Base-by-base conservation (phyloP, 2,888 invertebrate species). In the Pheosia tremula region DNA sequence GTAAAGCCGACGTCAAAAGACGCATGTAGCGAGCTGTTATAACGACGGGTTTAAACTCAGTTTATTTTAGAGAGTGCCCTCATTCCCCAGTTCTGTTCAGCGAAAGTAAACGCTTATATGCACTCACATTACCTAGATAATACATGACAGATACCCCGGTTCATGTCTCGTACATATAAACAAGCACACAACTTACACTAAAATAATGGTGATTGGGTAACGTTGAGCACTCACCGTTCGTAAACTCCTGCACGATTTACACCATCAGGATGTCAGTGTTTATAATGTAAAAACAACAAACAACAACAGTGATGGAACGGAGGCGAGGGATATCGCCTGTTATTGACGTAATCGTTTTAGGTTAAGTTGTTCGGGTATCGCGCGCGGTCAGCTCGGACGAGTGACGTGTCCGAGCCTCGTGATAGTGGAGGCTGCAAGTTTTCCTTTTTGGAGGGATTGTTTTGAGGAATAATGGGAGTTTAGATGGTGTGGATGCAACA, bases 61-160 rank as follows among this genome's bases (percentile, higher is more conserved):
- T 82, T 87, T 89, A 88, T 89, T 87, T 87, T 89, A 85, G 85
- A 89, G 84, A 86, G 76, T 81, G 84, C 81, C 89, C 91, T 85
- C 90, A 89, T 91, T 91, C 81, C 79, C 80, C 76, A 78, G 80
- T 78, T 75, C 72, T 73, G 64, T 77, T 75, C 77, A 85, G 88
- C 80, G 88, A 90, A 90, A 89, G 89, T 89, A 84, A 81, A 82
- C 72, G 77, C 77, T 80, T 72, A 67, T 70, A 67, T 71, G 73
- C 83, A 80, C 79, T 79, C 80, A 80, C 77, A 80, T 79, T 75
- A 79, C 80, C 80, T 82, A 82, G 79, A 78, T 83, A 81, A 81
- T 78, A 71, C 77, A 77, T 68, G 72, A 75, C 78, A 80, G 79
- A 80, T 71, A 78, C 68, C 71, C 72, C 68, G 64, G 59, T 69